Evolutionary conservation across 2,888 invertebrate genomes (phyloP), one percentile per base, ranked within the genome.

Genomic region (Anodontia alba): DNA sequence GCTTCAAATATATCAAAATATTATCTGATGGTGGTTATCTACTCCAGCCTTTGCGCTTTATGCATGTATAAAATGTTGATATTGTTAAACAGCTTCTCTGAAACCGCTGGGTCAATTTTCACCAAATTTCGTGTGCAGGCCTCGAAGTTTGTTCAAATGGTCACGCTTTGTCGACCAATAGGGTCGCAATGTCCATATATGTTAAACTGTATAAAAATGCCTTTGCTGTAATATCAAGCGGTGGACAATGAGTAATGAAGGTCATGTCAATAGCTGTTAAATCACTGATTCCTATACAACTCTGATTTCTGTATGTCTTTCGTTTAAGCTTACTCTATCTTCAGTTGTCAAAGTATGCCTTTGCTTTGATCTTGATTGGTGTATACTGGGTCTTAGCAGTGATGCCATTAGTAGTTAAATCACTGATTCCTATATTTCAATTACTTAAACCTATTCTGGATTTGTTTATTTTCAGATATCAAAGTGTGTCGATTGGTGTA

Each of bases 241-340:
- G 90, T 0, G 74, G 89, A 5, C 93, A 86, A 79, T 94, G 93
- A 93, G 90, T 93, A n/a, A 82, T 92, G 70, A 93, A 93, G 69
- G 89, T 90, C 12, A 80, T 93, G 73, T 93, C 93, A 7, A 88
- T 93, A 23, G 91, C 93, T 29, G 92, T 91, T 49, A 93, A 93
- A 51, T 91, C 93, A 76, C 83, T 93, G 54, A 90, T 93, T 31
- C 93, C 93, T 1, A 87, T 93, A 93, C 93, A 51, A 91, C 93
- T 75, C 82, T 94, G 57, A 90, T 94, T 82, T n/a, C n/a, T n/a
- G n/a, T 93, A 10, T 85, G 93, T 33, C 81, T 94, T 36, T 92
- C 93, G 72, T 93, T n/a, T n/a, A n/a, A n/a, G n/a, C n/a, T n/a
- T n/a, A n/a, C n/a, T n/a, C n/a, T n/a, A n/a, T n/a, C n/a, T 86